Conservation (phyloP, 2,797 vertebrate genomes). For the Oryzias dopingdopingensis region DNA sequence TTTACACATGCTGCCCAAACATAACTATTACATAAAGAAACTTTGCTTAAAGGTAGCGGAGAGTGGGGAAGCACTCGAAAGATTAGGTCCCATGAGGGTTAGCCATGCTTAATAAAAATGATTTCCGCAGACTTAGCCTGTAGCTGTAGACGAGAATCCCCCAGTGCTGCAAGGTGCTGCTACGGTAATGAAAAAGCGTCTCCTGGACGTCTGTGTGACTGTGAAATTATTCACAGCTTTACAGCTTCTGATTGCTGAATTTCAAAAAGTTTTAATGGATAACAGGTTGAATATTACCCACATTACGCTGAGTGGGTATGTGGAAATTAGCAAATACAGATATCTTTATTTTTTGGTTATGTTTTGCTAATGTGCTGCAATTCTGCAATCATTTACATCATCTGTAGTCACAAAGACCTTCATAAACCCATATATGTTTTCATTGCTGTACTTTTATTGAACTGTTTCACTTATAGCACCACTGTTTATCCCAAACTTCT, state of each 20-base stretch:
- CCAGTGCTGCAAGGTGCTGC: too few species aligned
- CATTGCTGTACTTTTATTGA: conserved; percentile 42
- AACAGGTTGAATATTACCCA: conserved; percentile 15
- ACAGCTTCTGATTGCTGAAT: background rate
- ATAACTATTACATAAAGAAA: too few species aligned
- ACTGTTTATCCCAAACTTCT: conserved; percentile 40
- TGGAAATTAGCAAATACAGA: conserved; percentile 30
- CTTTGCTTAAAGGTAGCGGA: too few species aligned
- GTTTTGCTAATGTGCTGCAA: conserved; percentile 41
- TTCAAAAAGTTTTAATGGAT: background rate
- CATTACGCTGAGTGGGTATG: conserved; percentile 26
- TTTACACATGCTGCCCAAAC: too few species aligned
- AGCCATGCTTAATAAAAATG: background rate
- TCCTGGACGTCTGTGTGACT: too few species aligned
- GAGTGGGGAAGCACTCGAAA: background rate
- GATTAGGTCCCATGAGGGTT: background rate
- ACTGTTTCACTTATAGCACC: conserved; percentile 28
- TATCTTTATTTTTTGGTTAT: conserved; percentile 34
- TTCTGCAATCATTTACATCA: conserved; percentile 21
- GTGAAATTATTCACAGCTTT: too few species aligned
- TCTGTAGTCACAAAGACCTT: conserved; percentile 31
- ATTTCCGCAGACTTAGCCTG: background rate
- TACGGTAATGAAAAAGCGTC: too few species aligned
- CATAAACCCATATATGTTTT: conserved; percentile 63
- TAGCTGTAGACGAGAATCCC: too few species aligned